Conservation (phyloP, 2,113 vertebrate species). For the Craseonycteris thonglongyai region DNA sequence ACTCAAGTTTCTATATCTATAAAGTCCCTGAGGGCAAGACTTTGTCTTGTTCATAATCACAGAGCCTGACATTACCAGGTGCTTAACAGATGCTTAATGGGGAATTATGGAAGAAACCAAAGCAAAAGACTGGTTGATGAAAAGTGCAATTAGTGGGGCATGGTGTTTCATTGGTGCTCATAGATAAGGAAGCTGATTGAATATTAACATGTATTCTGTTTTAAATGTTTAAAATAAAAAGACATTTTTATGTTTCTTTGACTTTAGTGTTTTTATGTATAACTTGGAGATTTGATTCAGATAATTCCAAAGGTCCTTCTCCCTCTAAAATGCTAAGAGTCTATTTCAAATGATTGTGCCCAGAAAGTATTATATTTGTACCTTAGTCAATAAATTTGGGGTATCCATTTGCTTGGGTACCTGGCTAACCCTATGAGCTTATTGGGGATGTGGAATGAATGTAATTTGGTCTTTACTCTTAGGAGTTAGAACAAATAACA, state of each 20-base stretch:
- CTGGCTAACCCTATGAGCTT: not conserved
- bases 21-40: not conserved
- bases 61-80: not conserved
- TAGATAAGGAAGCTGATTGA: not conserved
- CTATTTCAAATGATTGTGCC: not conserved
- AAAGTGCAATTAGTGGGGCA: not conserved
- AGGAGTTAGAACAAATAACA: not conserved
- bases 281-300: not conserved
- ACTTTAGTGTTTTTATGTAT: not conserved
- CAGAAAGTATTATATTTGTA: not conserved
- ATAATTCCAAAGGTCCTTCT: not conserved
- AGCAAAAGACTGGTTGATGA: not conserved
- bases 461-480: not conserved
- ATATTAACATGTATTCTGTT: not conserved
- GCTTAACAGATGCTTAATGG: not conserved
- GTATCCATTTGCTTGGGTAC: not conserved
- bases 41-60: not conserved
- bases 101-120: not conserved
- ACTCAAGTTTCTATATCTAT: not conserved
- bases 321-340: not conserved
- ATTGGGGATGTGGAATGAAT: not conserved
- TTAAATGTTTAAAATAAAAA: no score
- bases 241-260: conserved; percentile 1
- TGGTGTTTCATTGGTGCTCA: not conserved
- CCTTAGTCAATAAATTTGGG: not conserved